Evolutionary conservation across 2,888 invertebrate genomes (phyloP).

Genomic region (Byasa hedistus): DNA sequence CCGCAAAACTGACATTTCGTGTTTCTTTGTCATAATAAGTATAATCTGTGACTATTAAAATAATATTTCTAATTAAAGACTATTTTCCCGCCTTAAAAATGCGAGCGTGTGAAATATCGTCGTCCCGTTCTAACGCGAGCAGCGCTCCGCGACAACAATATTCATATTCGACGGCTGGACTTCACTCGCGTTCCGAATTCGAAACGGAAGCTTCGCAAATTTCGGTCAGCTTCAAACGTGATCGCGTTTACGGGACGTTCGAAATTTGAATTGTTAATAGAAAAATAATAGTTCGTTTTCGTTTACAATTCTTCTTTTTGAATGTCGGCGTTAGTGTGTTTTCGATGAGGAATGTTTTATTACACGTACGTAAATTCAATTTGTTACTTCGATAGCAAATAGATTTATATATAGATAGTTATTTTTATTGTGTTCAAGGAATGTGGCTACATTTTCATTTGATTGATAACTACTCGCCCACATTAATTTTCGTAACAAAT

Average conservation of each 20-base stretch:
- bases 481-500: too few relatives aligned
- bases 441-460: too few relatives aligned
- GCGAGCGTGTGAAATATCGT: slow-evolving; percentile 1
- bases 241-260: slow-evolving; percentile 22
- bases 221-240: slow-evolving; percentile 20
- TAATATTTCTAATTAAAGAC: slow-evolving; percentile 17
- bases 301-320: slow-evolving; percentile 8
- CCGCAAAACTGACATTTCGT: too few relatives aligned
- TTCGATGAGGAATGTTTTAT: neutral
- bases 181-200: slow-evolving; percentile 26
- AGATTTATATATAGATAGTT: neutral
- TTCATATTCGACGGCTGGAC: slow-evolving; percentile 29
- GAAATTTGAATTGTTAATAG: slow-evolving; percentile 24
- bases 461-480: too few relatives aligned
- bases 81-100: slow-evolving; percentile 8
- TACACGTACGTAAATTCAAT: slow-evolving; percentile 5
- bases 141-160: slow-evolving; percentile 29
- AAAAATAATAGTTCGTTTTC: slow-evolving; percentile 8
- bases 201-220: slow-evolving; percentile 27
- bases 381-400: slow-evolving; percentile 4
- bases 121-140: slow-evolving; percentile 12
- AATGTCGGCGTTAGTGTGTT: slow-evolving; percentile 14
- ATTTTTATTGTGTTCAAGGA: neutral
- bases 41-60: neutral
- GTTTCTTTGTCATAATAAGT: too few relatives aligned